A percentile compares a stretch with the other conserved stretches of the same genome.
phyloP scores from a whole-genome alignment of 2,113 vertebrate genomes.

The Cacatua alba region DNA sequence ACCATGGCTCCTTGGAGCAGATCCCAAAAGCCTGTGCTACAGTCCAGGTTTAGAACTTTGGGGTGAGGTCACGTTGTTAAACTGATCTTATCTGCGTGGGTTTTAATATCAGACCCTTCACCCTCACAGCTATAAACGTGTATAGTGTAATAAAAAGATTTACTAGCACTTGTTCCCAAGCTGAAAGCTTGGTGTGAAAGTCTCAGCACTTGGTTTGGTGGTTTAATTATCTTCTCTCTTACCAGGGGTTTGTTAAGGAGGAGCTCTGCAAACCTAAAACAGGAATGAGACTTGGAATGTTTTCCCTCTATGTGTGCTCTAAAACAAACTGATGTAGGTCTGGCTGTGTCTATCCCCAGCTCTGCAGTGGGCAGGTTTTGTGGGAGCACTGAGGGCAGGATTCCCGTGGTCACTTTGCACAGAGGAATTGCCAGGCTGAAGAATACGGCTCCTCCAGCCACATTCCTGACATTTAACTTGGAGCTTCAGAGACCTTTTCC shows the following conservation, averaged over 20 bases:
- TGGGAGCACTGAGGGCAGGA: not conserved
- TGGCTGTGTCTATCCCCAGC: fast-evolving
- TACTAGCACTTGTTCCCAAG: not conserved
- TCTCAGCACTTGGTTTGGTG: not conserved
- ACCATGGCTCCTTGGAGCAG: fast-evolving
- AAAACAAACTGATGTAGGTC: fast-evolving
- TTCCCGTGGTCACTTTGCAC: fast-evolving
- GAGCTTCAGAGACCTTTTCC: not conserved
- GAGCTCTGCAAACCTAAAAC: not conserved
- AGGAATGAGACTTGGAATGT: not conserved
- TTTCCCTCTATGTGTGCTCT: not conserved
- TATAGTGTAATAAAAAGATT: not conserved
- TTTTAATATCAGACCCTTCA: not conserved
- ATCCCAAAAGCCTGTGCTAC: not conserved
- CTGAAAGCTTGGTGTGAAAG: not conserved
- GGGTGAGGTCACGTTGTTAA: not conserved
- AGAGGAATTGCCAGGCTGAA: not conserved
- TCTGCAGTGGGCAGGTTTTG: not conserved
- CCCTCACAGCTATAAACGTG: not conserved
- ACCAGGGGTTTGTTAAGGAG: not conserved
- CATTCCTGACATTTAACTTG: not conserved
- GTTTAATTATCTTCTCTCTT: not conserved
- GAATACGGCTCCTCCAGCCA: not conserved
- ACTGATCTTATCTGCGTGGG: not conserved
- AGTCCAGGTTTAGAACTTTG: not conserved